A percentile compares a stretch with the other conserved stretches of the same genome.
These are phyloP conservation scores for Lepas anatifera DNA, from an alignment of 2,888 invertebrate species.

Conservation along the genomic window DNA sequence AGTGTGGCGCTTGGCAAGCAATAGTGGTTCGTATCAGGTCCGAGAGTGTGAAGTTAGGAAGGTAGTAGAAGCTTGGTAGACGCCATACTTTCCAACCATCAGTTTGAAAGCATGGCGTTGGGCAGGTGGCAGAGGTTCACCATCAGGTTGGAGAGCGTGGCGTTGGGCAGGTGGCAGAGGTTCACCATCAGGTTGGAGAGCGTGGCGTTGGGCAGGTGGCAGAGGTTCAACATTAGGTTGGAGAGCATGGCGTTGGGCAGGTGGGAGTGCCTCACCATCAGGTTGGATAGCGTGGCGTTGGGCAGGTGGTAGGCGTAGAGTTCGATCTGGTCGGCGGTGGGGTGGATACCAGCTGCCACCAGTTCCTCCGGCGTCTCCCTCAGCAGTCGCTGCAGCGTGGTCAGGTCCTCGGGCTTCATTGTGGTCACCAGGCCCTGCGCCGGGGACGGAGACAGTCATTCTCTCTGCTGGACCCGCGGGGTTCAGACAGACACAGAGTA, in stretches of 20 bases:
- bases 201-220: background rate
- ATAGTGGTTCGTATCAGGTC: no score
- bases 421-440: slow-evolving; percentile 82
- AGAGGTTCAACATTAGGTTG: slow-evolving; percentile 63
- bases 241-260: slow-evolving; percentile 86
- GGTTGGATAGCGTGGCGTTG: slow-evolving; percentile 79
- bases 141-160: no score
- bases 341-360: slow-evolving; percentile 81
- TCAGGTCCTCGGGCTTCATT: slow-evolving; percentile 67
- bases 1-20: no score
- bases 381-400: slow-evolving; percentile 56
- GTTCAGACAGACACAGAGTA: no score
- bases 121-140: no score
- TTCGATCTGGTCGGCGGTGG: slow-evolving; percentile 97
- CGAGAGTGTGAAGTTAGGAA: no score
- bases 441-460: no score
- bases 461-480: no score
- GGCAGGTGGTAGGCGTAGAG: slow-evolving; percentile 93
- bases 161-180: slow-evolving; percentile 6
- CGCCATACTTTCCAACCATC: no score
- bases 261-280: slow-evolving; percentile 78
- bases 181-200: background rate
- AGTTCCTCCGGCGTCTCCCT: slow-evolving; percentile 50
- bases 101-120: no score
- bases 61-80: no score